Percentiles rank a stretch among this genome's conserved stretches.
phyloP scores from a whole-genome alignment of 2,888 invertebrate species.

The Chaitophorus viminalis region DNA sequence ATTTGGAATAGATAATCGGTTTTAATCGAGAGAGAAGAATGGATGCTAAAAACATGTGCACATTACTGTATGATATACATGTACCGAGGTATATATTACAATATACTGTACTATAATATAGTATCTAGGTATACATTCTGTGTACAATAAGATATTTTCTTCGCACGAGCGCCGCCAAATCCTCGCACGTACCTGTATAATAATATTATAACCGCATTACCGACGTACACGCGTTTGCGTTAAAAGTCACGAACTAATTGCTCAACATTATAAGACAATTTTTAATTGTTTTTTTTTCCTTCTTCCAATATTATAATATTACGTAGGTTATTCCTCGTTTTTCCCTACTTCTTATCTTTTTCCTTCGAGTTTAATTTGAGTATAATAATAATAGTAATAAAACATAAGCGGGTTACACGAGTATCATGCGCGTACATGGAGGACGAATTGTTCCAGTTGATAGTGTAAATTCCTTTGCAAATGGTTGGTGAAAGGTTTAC shows the following conservation, averaged over 20 bases:
- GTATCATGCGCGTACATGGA: background rate
- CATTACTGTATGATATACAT: background rate
- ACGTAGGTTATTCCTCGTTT: too few species aligned
- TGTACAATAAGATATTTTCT: background rate
- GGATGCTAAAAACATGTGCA: background rate
- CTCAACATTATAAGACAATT: background rate
- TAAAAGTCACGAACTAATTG: slow-evolving; percentile 42
- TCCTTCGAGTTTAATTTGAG: background rate
- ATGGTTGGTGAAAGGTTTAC: slow-evolving; percentile 29
- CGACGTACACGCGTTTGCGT: background rate
- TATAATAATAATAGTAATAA: too few species aligned
- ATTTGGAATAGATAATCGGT: slow-evolving; percentile 43
- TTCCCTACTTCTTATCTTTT: too few species aligned
- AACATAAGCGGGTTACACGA: too few species aligned
- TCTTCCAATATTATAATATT: background rate
- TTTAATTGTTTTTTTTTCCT: slow-evolving; percentile 3
- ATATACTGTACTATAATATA: background rate
- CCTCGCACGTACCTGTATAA: slow-evolving; percentile 5
- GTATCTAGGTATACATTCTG: background rate
- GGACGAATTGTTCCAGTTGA: background rate
- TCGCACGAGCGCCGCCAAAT: slow-evolving; percentile 32
- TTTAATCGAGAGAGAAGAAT: slow-evolving; percentile 1
- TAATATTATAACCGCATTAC: background rate
- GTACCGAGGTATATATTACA: too few species aligned
- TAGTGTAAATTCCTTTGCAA: slow-evolving; percentile 16